Base-by-base conservation (phyloP, 2,888 invertebrate genomes). In the Eubasilissa splendida region DNA sequence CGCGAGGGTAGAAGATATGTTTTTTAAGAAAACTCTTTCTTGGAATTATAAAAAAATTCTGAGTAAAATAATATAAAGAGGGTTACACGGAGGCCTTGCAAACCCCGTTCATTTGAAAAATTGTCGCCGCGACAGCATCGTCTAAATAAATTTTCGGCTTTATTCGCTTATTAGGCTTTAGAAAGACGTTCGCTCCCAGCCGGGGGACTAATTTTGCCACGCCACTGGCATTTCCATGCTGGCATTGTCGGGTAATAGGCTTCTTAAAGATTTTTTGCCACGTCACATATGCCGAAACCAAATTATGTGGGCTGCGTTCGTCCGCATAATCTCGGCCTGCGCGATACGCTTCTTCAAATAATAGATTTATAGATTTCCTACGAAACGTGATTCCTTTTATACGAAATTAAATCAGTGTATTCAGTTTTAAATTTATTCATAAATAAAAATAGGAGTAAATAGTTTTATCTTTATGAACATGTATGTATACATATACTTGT, bases 121-220 rank as follows among this genome's bases (percentile, higher is more conserved):
- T 73, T 73, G 58, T 73, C 58, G 58, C 56, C 73, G 33, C 3
- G 71, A 54, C 52, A 31, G 54, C 50, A 22, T 31, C 63, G 14
- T 33, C 50, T 76, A 53, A 12, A 76, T 53, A 54, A 76, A 65
- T 54, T 76, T 66, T 66, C 76, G 31, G 60, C 60, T 60, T 75
- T 75, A 60, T 60, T 63, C 58, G 59, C 73, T 73, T 73, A 73
- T 73, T 73, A 73, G 73, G 73, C 59, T 54, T 73, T 56, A 73
- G 73, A 42, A 73, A 73, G 14, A 10, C 73, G 33, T n/a, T 58
- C 73, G 4, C 56, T 33, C 56, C 58, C 31, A 73, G 73, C 12
- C 14, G 22, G 22, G 22, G 10, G 58, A 31, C 73, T 73, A 58
- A 73, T 73, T 73, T 42, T 9, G n/a, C 54, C 53, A 22, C 52